Evolutionary conservation across 2,113 vertebrate genomes (phyloP), one percentile per base, ranked within the genome.

Genomic region (Turnix velox): DNA sequence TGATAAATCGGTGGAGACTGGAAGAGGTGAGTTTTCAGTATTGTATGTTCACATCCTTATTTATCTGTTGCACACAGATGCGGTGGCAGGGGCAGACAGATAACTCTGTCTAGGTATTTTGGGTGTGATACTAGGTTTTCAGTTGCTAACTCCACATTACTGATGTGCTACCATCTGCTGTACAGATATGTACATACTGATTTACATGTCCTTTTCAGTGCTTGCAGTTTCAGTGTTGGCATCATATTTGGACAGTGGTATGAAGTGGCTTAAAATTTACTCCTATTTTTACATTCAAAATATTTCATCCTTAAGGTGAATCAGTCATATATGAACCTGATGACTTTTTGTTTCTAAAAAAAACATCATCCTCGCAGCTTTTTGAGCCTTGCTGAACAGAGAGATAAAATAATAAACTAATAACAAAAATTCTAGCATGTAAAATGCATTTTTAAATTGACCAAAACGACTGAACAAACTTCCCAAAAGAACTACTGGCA

Each of bases 1-100:
- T 99, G 96, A 98, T 99, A 97, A 99, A 99, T 96, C 97, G 98
- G 93, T 99, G 99, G 99, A 98, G 99, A 93, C 97, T 99, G 92
- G 99, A 99, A 97, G 99, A 99, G 98, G 99, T 99, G 88, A 97
- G 98, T 98, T 90, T 45, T 80, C 3, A 1, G 49, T 77, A 55
- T 13, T n/a, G n/a, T n/a, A n/a, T n/a, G n/a, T n/a, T 30, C 43
- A 27, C 62, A 20, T 5, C 0, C 31, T 25, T 62, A 49, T 81
- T 63, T 65, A 57, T 52, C 57, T 81, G 43, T 62, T 76, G 40
- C 58, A 28, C 80, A 43, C 6, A 17, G 58, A 28, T 62, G 67
- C 49, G 15, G 23, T 31, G 35, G 67, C 62, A 88, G 46, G 59
- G 69, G 66, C 66, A 93, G 61, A 58, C 20, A 48, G 28, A 10